phyloP scores from a whole-genome alignment of 1,140 invertebrate species.

The Drosophila oshimai region DNA sequence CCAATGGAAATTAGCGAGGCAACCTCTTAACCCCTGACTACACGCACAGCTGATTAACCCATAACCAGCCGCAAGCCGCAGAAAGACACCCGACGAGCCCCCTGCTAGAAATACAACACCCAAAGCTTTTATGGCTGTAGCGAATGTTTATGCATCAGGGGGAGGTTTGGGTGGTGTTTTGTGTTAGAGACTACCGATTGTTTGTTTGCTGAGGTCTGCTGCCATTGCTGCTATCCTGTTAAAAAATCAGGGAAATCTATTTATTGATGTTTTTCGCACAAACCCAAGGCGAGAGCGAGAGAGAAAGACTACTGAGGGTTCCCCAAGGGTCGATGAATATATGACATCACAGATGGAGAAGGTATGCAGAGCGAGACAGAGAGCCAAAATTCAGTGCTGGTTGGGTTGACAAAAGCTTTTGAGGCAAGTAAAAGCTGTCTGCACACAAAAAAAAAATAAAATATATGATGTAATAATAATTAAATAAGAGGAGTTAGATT shows the following conservation, averaged over 20 bases:
- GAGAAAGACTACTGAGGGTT: constrained; percentile 8
- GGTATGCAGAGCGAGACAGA: neutral
- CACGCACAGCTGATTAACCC: constrained; percentile 40
- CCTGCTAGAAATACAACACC: constrained; percentile 10
- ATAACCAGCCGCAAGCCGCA: neutral
- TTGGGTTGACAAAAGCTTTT: constrained; percentile 12
- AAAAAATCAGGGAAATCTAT: constrained; percentile 82
- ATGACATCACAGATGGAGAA: constrained; percentile 19
- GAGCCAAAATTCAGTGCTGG: constrained; percentile 7
- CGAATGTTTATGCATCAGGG: constrained; percentile 1
- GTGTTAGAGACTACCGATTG: constrained; percentile 7
- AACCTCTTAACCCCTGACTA: constrained; percentile 30
- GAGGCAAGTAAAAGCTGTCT: neutral
- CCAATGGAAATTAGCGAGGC: neutral
- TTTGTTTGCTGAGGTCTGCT: constrained; percentile 1
- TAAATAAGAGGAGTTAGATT: too few species aligned
- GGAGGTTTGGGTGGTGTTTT: neutral
- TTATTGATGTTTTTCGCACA: constrained; percentile 79
- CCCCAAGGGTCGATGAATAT: constrained; percentile 18
- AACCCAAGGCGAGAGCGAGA: neutral
- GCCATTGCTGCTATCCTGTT: constrained; percentile 76
- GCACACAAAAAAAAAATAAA: neutral
- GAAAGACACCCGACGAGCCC: constrained; percentile 25
- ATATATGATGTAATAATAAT: neutral
- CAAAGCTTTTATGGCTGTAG: constrained; percentile 12